A percentile compares a stretch with the other conserved stretches of the same genome.
Conservation (phyloP, 2,113 vertebrate species). For the Onychostruthus taczanowskii region DNA sequence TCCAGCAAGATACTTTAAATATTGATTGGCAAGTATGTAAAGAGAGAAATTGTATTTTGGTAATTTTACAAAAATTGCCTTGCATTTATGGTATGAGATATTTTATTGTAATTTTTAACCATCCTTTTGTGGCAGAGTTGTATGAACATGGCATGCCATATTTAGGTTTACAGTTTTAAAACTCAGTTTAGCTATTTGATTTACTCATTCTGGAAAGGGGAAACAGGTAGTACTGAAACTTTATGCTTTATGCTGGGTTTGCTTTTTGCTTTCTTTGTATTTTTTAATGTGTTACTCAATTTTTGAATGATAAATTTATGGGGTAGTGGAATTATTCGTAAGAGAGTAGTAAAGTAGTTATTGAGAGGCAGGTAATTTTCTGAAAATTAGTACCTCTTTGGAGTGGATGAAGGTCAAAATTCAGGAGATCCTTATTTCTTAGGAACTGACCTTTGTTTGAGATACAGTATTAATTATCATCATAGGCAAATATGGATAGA, state of each 20-base stretch:
- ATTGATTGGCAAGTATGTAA: background rate
- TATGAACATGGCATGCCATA: background rate
- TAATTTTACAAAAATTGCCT: background rate
- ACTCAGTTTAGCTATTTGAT: background rate
- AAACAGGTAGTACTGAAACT: background rate
- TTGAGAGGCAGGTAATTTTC: background rate
- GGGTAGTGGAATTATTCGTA: background rate
- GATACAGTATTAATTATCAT: background rate
- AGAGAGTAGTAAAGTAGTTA: background rate
- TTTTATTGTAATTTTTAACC: background rate
- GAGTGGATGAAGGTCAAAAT: background rate
- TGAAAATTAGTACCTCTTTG: background rate
- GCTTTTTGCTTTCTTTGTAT: background rate
- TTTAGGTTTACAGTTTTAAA: background rate
- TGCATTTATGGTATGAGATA: background rate
- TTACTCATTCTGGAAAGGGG: background rate
- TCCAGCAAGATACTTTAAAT: background rate
- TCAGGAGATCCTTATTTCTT: background rate
- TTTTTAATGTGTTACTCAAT: background rate
- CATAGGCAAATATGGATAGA: background rate
- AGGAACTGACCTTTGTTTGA: background rate
- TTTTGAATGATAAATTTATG: background rate
- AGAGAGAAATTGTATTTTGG: background rate
- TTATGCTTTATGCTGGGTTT: background rate
- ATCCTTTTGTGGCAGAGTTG: background rate